Evolutionary conservation across 2,888 invertebrate species (phyloP).

Genomic region (Notodonta ziczac): DNA sequence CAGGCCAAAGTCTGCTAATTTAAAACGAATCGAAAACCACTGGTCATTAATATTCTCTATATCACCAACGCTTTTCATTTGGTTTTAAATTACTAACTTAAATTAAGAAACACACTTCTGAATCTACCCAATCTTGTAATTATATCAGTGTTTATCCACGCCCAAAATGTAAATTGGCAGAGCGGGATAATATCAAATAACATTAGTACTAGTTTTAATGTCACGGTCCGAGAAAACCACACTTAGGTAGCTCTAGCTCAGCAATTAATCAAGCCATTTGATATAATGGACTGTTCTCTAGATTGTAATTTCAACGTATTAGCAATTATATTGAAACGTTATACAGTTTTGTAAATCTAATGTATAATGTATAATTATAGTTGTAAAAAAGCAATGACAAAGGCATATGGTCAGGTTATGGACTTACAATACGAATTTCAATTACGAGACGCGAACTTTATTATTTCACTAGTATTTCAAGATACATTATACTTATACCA

Average conservation of each 20-base stretch:
- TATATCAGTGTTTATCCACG: constrained; percentile 23
- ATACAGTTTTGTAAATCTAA: constrained; percentile 5
- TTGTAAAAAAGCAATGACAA: constrained; percentile 7
- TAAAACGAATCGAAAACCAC: too few species aligned
- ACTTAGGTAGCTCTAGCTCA: constrained; percentile 22
- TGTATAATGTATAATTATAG: not conserved
- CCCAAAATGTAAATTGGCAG: constrained; percentile 45
- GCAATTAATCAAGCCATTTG: constrained; percentile 40
- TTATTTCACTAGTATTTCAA: too few species aligned
- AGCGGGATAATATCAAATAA: constrained; percentile 43
- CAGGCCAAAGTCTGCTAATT: too few species aligned
- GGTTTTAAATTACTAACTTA: too few species aligned
- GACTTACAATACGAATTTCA: not conserved
- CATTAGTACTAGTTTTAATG: constrained; percentile 47
- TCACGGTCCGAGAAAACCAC: constrained; percentile 51
- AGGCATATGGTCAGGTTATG: constrained; percentile 2
- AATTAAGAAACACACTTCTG: not conserved
- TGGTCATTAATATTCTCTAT: too few species aligned
- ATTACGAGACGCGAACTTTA: not conserved
- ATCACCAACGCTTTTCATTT: too few species aligned
- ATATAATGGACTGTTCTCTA: constrained; percentile 23
- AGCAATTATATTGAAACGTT: constrained; percentile 21
- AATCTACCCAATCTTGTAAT: constrained; percentile 10
- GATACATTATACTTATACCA: too few species aligned
- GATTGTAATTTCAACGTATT: constrained; percentile 13